Evolutionary conservation across 2,113 vertebrate species (phyloP).

Genomic region (Nerophis ophidion): DNA sequence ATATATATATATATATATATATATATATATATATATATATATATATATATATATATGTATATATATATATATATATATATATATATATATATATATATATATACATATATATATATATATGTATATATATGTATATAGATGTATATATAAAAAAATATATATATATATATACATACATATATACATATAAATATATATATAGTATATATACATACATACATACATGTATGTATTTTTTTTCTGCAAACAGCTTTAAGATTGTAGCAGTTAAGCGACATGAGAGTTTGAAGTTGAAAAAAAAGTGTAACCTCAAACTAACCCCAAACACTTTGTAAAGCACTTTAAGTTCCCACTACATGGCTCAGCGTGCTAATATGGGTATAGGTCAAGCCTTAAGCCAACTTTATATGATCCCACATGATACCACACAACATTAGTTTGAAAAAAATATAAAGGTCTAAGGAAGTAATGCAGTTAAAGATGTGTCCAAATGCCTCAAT

Average conservation of each 20-base stretch:
- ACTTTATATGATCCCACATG: neutral
- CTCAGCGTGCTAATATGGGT: conserved; percentile 17
- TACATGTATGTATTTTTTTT: neutral
- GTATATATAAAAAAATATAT: no score
- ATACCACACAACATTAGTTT: conserved; percentile 10
- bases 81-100: no score
- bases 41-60: no score
- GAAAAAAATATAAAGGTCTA: neutral
- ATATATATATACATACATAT: no score
- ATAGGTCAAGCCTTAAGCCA: conserved; percentile 8
- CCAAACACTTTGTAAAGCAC: conserved; percentile 22
- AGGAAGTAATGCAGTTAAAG: neutral
- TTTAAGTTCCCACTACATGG: conserved; percentile 12
- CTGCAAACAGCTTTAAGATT: conserved; percentile 20
- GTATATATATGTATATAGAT: no score
- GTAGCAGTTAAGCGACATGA: conserved; percentile 5
- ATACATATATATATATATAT: no score
- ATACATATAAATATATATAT: no score
- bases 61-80: no score
- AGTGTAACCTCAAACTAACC: conserved; percentile 32
- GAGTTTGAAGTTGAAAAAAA: conserved; percentile 19
- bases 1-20: no score
- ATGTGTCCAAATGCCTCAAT: neutral
- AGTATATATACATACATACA: no score
- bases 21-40: no score